phyloP scores from a whole-genome alignment of 2,113 vertebrate species.

The Cromileptes altivelis region DNA sequence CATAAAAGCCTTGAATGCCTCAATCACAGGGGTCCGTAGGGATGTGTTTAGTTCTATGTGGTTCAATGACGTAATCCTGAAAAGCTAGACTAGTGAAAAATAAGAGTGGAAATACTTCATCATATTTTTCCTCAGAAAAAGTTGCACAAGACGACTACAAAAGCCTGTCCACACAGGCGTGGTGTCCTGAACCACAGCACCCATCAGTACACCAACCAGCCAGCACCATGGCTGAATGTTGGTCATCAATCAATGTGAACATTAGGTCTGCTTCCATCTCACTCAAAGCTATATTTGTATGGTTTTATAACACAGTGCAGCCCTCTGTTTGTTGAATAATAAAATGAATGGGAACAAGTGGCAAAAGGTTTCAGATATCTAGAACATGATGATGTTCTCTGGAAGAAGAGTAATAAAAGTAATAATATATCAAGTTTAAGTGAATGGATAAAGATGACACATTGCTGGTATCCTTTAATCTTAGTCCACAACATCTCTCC shows the following conservation, averaged over 20 bases:
- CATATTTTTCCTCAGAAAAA: constrained; percentile 15
- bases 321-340: not conserved
- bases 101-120: not conserved
- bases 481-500: not conserved
- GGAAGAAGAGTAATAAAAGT: not conserved
- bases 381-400: not conserved
- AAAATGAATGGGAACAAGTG: constrained; percentile 8
- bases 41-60: constrained; percentile 31
- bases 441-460: not conserved
- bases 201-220: constrained; percentile 6
- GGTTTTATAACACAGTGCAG: not conserved
- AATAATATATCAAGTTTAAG: not conserved
- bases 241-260: constrained; percentile 19
- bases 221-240: not conserved
- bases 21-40: not conserved
- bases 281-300: constrained; percentile 5
- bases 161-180: not conserved
- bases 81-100: constrained; percentile 17
- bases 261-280: constrained; percentile 15
- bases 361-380: not conserved
- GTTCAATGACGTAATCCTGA: constrained; percentile 4
- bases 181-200: constrained; percentile 23
- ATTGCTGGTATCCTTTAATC: not conserved
- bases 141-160: not conserved
- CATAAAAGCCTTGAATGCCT: constrained; percentile 3